Conservation (phyloP, 1,140 invertebrate species). For the Laodelphax striatellus region DNA sequence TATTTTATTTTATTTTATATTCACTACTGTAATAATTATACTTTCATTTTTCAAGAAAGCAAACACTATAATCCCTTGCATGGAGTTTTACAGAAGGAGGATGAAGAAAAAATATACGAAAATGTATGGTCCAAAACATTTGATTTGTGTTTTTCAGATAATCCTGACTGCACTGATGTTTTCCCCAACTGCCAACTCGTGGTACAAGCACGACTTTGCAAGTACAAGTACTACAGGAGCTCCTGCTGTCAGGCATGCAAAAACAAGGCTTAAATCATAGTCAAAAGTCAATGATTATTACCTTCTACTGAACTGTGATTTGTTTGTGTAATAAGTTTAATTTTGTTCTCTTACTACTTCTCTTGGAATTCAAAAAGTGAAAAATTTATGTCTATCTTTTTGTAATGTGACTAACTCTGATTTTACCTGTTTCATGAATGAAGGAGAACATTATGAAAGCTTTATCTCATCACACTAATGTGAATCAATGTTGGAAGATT, state of each 20-base stretch:
- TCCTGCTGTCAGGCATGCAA: constrained; percentile 63
- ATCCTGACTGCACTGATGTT: constrained; percentile 49
- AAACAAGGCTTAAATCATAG: constrained; percentile 34
- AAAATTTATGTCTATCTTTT: too few relatives aligned
- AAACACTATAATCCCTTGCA: too few relatives aligned
- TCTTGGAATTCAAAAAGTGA: too few relatives aligned
- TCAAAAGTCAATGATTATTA: constrained; percentile 34
- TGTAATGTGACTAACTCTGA: too few relatives aligned
- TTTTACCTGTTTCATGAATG: too few relatives aligned
- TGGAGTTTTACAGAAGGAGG: not conserved
- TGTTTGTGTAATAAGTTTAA: not conserved
- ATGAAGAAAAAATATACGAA: not conserved
- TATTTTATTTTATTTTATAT: too few relatives aligned
- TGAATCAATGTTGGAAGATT: too few relatives aligned
- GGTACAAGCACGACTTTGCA: constrained; percentile 63
- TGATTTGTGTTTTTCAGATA: constrained; percentile 13
- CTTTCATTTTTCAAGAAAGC: too few relatives aligned
- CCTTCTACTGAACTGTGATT: constrained; percentile 3
- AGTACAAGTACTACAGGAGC: constrained; percentile 64
- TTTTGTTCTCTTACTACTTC: too few relatives aligned
- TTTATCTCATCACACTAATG: too few relatives aligned
- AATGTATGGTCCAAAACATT: not conserved
- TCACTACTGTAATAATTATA: too few relatives aligned
- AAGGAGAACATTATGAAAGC: too few relatives aligned
- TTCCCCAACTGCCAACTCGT: constrained; percentile 62